Evolutionary conservation across 1,140 invertebrate species (phyloP).

Genomic region (Eufriesea mexicana): DNA sequence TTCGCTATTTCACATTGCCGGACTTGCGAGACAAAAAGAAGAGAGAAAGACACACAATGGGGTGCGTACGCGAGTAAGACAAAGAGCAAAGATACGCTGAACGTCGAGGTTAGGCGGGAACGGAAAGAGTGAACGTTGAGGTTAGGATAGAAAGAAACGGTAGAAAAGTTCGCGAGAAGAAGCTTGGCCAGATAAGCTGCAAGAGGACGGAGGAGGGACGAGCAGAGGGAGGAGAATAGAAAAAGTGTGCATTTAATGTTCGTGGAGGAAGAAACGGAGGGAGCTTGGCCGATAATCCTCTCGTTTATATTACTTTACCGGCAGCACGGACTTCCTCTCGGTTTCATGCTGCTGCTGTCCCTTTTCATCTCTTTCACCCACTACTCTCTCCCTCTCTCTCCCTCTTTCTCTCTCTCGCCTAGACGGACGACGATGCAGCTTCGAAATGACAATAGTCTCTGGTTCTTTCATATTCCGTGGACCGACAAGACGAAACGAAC

Average conservation of each 20-base stretch:
- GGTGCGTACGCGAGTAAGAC: too few relatives aligned
- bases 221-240: slow-evolving; percentile 1
- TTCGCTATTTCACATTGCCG: slow-evolving; percentile 33
- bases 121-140: neutral
- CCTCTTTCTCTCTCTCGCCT: neutral
- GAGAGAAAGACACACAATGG: neutral
- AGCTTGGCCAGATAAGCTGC: slow-evolving; percentile 18
- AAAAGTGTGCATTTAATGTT: slow-evolving; percentile 61
- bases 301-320: slow-evolving; percentile 70
- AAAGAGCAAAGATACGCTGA: neutral
- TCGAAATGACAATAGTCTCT: slow-evolving; percentile 44
- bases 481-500: slow-evolving; percentile 46
- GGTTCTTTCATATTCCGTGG: slow-evolving; percentile 60
- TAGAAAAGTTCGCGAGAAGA: slow-evolving; percentile 6
- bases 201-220: neutral
- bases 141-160: neutral
- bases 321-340: slow-evolving; percentile 15
- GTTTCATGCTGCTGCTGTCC: neutral
- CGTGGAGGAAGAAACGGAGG: slow-evolving; percentile 39
- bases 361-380: too few relatives aligned
- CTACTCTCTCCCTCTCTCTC: neutral
- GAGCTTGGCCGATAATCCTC: slow-evolving; percentile 66
- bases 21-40: neutral
- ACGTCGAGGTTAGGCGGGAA: neutral
- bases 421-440: neutral